phyloP scores from a whole-genome alignment of 2,113 vertebrate species.

The Ahaetulla prasina region DNA sequence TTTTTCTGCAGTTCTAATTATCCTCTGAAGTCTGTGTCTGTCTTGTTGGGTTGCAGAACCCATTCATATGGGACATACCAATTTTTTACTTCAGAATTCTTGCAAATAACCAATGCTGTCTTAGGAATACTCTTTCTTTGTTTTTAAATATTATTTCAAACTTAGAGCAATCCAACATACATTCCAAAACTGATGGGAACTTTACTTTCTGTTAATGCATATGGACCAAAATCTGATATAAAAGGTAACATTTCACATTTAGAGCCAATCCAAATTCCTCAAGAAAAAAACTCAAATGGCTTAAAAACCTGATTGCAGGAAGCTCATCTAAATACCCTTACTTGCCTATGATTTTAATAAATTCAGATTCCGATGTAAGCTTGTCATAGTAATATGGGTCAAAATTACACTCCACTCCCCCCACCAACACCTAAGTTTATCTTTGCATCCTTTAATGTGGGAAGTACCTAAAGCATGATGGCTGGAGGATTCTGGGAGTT shows the following conservation, averaged over 20 bases:
- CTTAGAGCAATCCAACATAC: not conserved
- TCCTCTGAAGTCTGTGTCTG: no score
- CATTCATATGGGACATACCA: not conserved
- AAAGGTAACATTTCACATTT: not conserved
- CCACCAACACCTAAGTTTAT: not conserved
- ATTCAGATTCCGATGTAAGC: not conserved
- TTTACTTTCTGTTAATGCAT: not conserved
- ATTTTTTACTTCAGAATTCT: not conserved
- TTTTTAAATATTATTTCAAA: not conserved
- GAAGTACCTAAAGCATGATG: not conserved
- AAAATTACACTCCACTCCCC: not conserved
- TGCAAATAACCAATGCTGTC: not conserved
- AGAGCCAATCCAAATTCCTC: not conserved
- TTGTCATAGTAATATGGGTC: not conserved
- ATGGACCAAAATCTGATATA: not conserved
- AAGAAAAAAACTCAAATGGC: not conserved
- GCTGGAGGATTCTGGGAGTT: not conserved
- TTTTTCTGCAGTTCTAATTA: no score
- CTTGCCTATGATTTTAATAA: not conserved
- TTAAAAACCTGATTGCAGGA: not conserved
- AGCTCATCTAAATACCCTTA: not conserved
- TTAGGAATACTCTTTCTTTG: not conserved
- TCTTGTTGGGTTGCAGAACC: no score
- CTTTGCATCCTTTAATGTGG: not conserved
- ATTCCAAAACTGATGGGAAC: not conserved